phyloP scores from a whole-genome alignment of 2,888 invertebrate genomes.

The Quadroppia sp. region DNA sequence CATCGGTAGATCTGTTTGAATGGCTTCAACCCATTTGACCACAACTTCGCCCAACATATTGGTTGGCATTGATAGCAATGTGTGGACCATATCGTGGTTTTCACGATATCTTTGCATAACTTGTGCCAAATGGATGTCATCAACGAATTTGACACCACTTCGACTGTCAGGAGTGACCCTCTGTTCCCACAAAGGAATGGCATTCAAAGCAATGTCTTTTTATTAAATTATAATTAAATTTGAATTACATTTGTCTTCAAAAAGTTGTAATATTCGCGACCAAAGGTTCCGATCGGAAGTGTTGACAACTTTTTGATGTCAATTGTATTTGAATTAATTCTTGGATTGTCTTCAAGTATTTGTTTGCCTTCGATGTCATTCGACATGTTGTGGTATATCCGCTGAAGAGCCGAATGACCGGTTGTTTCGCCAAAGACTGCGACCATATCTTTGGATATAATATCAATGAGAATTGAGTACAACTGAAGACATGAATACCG shows the following conservation, averaged over 20 bases:
- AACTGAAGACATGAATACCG: constrained; percentile 52
- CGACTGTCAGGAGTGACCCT: constrained; percentile 90
- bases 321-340: constrained; percentile 78
- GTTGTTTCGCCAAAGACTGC: constrained; percentile 91
- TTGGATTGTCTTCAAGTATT: constrained; percentile 70
- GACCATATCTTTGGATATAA: constrained; percentile 81
- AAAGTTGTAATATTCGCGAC: constrained; percentile 78
- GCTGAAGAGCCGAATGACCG: constrained; percentile 64
- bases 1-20: constrained; percentile 94
- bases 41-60: constrained; percentile 76
- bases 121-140: constrained; percentile 83
- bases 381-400: constrained; percentile 71
- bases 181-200: constrained; percentile 54
- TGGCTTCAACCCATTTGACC: constrained; percentile 96
- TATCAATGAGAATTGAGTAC: not conserved
- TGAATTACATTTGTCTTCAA: constrained; percentile 66
- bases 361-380: constrained; percentile 69
- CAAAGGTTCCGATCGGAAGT: constrained; percentile 76
- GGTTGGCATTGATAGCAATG: constrained; percentile 85
- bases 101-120: constrained; percentile 97
- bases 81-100: constrained; percentile 91
- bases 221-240: not conserved
- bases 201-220: too few species aligned
- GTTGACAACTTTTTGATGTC: constrained; percentile 66
- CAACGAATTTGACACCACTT: constrained; percentile 81